A percentile compares a stretch with the other conserved stretches of the same genome.
These are phyloP conservation scores for Anguilla megastoma DNA, from an alignment of 2,797 vertebrate genomes.

Conservation along the genomic window DNA sequence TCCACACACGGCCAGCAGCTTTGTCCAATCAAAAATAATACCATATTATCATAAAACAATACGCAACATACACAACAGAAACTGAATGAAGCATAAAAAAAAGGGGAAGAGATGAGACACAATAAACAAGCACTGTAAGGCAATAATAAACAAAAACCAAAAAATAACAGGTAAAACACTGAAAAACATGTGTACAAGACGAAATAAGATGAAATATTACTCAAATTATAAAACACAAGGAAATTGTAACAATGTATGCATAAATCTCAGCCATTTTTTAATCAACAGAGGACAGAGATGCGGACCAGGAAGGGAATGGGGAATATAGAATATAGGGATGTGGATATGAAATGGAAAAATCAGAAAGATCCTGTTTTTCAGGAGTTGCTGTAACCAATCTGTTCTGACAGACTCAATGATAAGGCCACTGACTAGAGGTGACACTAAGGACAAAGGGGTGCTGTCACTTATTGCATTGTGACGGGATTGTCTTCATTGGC, in stretches of 20 bases:
- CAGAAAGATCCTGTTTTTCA: background rate
- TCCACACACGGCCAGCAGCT: slow-evolving; percentile 77
- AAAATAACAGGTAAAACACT: background rate
- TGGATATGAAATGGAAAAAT: background rate
- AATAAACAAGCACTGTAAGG: background rate
- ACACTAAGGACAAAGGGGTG: background rate
- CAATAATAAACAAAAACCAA: background rate
- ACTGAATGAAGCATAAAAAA: too few relatives aligned
- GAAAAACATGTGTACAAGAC: background rate
- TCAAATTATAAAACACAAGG: background rate
- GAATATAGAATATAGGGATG: background rate
- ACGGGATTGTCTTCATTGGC: too few relatives aligned
- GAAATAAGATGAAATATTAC: background rate
- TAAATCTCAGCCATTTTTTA: background rate
- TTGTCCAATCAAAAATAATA: slow-evolving; percentile 35
- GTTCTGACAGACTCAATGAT: background rate
- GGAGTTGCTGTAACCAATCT: background rate
- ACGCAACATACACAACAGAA: background rate
- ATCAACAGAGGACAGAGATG: background rate
- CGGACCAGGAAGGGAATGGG: background rate
- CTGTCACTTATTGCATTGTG: background rate
- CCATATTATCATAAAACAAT: background rate
- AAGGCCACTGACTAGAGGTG: background rate
- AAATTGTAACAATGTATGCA: background rate
- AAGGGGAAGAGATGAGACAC: background rate